Evolutionary conservation across 2,797 vertebrate species (phyloP).

Genomic region (Tangara arthus): DNA sequence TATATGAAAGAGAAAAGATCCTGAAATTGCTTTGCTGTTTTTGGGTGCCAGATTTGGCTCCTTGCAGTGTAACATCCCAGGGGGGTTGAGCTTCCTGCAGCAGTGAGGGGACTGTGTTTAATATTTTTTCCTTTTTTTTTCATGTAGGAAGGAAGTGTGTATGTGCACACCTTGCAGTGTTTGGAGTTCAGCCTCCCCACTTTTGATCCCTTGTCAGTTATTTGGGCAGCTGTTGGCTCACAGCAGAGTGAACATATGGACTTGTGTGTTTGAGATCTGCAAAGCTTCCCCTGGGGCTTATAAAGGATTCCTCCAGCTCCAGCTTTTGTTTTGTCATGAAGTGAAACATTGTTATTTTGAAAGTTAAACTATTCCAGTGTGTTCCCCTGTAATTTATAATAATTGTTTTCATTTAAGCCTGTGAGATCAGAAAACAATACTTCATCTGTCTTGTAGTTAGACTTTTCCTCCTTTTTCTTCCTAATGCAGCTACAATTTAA

Average conservation of each 20-base stretch:
- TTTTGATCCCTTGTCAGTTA: neutral
- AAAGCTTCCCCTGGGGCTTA: neutral
- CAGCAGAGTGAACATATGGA: neutral
- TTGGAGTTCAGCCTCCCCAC: neutral
- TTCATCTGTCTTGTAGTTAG: neutral
- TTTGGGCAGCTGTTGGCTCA: neutral
- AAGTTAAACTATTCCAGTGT: neutral
- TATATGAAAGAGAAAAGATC: conserved; percentile 71
- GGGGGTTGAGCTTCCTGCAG: neutral
- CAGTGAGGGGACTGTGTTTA: neutral
- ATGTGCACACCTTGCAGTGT: neutral
- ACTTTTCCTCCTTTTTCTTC: neutral
- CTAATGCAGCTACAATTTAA: neutral
- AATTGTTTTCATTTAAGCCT: neutral
- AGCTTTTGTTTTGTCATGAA: neutral
- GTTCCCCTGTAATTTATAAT: neutral
- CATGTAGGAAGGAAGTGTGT: neutral
- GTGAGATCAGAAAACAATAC: neutral
- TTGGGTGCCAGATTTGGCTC: neutral
- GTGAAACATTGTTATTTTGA: neutral
- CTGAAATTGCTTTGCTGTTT: conserved; percentile 11
- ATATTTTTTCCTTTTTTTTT: neutral
- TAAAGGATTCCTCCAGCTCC: neutral
- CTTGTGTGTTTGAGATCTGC: neutral
- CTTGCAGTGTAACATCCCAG: fast-evolving